Percentiles rank a stretch among this genome's conserved stretches.
Evolutionary conservation across 2,888 invertebrate genomes (phyloP).

Genomic region (Eumerus sabulonum): DNA sequence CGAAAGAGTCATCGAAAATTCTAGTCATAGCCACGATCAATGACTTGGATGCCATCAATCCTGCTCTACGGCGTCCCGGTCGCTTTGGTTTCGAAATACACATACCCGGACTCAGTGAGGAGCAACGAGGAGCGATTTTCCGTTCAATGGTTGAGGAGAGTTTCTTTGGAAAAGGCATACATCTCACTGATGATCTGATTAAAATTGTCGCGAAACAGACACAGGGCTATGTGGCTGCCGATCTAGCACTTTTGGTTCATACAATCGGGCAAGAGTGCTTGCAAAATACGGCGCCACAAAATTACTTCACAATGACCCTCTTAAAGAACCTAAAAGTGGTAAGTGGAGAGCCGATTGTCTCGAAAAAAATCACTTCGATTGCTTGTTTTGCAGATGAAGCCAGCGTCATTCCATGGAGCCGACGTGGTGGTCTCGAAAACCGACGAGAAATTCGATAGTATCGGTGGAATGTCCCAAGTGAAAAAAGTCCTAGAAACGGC

Average conservation of each 20-base stretch:
- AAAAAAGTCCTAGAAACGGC: constrained; percentile 80
- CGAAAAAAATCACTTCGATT: neutral
- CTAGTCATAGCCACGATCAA: constrained; percentile 81
- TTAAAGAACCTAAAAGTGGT: constrained; percentile 48
- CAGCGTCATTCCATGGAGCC: constrained; percentile 79
- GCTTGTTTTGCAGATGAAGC: constrained; percentile 68
- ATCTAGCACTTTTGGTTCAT: constrained; percentile 80
- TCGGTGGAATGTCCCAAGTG: constrained; percentile 81
- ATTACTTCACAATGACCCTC: constrained; percentile 16
- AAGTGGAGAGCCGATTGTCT: neutral
- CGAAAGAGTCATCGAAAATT: constrained; percentile 72
- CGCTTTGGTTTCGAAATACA: constrained; percentile 81
- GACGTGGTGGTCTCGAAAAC: constrained; percentile 78
- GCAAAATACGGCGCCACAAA: neutral
- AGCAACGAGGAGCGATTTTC: constrained; percentile 79
- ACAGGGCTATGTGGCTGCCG: constrained; percentile 82
- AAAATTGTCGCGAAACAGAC: constrained; percentile 78
- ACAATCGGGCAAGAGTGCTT: constrained; percentile 73
- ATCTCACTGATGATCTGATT: constrained; percentile 71
- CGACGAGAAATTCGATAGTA: constrained; percentile 78
- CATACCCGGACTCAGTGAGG: constrained; percentile 79
- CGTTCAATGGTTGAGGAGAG: constrained; percentile 71
- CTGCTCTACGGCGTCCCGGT: constrained; percentile 80
- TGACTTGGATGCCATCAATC: constrained; percentile 79
- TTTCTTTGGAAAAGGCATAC: constrained; percentile 45